Evolutionary conservation across 2,113 vertebrate species (phyloP), one percentile per base, ranked within the genome.

Genomic region (Notiomystis cincta): DNA sequence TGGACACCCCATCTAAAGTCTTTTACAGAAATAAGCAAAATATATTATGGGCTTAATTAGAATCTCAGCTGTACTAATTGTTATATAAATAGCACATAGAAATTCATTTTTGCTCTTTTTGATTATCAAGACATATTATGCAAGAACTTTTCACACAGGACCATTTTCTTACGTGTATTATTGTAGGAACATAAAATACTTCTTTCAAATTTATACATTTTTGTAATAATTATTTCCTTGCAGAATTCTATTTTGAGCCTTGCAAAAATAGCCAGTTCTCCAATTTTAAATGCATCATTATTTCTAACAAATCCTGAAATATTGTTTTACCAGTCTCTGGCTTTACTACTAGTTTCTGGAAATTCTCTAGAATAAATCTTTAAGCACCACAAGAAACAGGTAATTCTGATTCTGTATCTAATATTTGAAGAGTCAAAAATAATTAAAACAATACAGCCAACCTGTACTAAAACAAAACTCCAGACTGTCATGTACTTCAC

Each of bases 181-280:
- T 71, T 60, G 33, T 35, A 61, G 19, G 38, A 93, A 64, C 17
- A 92, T 35, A 54, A 95, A 92, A 42, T 18, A 75, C 7, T 92
- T 86, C 70, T 65, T 72, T 87, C 24, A 82, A 73, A 97, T 93
- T 35, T 78, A 73, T 65, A 21, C 33, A 76, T 90, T 96, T 96
- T 85, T 66, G 21, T 67, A 92, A 37, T 65, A 71, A 79, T 79
- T 57, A 89, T 37, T 85, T 95, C 40, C 76, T 65, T 62, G 40
- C 21, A 85, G 67, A 81, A 82, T 69, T 88, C 66, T 83, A 79
- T 82, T 95, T 90, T 25, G 19, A 69, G 77, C 56, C 22, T 81
- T 82, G 71, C 11, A 91, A 92, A 90, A 95, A 78, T 80, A 75
- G n/a, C 56, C 82, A 50, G 16, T 51, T 85, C 57, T 53, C 33